Evolutionary conservation across 2,797 vertebrate genomes (phyloP).

Genomic region (Lutjanus argentimaculatus): DNA sequence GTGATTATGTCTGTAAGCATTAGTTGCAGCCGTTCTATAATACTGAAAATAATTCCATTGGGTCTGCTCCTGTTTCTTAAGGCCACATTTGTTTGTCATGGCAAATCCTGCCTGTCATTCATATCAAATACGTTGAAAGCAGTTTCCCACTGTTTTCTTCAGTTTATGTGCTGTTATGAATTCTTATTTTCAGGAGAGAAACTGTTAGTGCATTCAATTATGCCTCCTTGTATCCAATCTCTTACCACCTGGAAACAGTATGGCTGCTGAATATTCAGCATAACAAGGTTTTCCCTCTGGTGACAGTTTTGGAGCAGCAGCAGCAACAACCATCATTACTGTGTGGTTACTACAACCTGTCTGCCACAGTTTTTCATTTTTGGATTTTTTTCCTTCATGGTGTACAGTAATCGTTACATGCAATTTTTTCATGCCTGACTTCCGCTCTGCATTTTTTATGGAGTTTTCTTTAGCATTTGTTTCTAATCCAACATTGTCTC

Average conservation of each 20-base stretch:
- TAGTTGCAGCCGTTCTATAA: not conserved
- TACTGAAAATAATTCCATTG: not conserved
- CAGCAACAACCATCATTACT: constrained; percentile 49
- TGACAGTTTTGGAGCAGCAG: constrained; percentile 64
- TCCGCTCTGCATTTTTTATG: not conserved
- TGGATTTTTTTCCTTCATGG: not conserved
- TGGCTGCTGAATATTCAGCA: constrained; percentile 63
- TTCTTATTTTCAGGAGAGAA: constrained; percentile 20
- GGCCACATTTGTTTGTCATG: not conserved
- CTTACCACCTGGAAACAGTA: constrained; percentile 48
- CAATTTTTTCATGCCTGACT: constrained; percentile 12
- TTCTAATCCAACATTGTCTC: not conserved
- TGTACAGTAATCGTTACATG: constrained; percentile 15
- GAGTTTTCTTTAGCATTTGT: not conserved
- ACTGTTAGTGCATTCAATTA: constrained; percentile 45
- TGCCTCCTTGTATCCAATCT: constrained; percentile 51
- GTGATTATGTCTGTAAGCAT: not conserved
- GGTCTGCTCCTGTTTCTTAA: not conserved
- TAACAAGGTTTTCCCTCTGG: constrained; percentile 57
- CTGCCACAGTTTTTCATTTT: constrained; percentile 16
- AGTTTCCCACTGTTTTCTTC: not conserved
- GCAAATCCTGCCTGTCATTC: not conserved
- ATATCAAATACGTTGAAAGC: not conserved
- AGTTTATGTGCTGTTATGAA: constrained; percentile 13
- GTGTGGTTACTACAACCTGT: constrained; percentile 42